phyloP scores from a whole-genome alignment of 1,140 invertebrate genomes.

The Lepidurus packardi region DNA sequence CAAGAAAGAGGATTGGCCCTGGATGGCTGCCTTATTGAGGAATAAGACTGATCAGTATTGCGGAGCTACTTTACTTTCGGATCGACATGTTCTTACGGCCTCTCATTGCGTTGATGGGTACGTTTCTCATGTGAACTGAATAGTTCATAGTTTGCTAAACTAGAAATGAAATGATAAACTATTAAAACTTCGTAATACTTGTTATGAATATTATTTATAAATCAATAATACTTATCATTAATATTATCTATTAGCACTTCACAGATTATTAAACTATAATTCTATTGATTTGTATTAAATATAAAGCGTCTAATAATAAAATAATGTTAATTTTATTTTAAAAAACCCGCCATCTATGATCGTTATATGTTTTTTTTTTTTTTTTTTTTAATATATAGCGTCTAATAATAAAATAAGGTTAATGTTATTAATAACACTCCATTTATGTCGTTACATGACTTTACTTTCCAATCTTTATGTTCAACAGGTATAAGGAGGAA shows the following conservation, averaged over 20 bases:
- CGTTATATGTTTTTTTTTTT: neutral
- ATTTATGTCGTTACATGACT: neutral
- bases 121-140: neutral
- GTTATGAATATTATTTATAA: no score
- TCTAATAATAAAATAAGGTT: no score
- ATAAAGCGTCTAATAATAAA: no score
- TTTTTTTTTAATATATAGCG: no score
- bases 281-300: no score
- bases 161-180: neutral
- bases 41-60: slow-evolving; percentile 53
- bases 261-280: no score
- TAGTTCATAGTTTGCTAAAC: neutral
- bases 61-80: slow-evolving; percentile 70
- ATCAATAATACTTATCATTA: no score
- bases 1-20: slow-evolving; percentile 68
- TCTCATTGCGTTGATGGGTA: slow-evolving; percentile 58
- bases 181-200: neutral
- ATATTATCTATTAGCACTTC: no score
- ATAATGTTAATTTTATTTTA: neutral
- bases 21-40: slow-evolving; percentile 67
- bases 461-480: neutral
- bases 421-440: neutral
- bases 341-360: neutral
- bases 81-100: slow-evolving; percentile 72
- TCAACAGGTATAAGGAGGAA: slow-evolving; percentile 37